Conservation (phyloP, 2,888 invertebrate genomes). For the Nomada fucata region DNA sequence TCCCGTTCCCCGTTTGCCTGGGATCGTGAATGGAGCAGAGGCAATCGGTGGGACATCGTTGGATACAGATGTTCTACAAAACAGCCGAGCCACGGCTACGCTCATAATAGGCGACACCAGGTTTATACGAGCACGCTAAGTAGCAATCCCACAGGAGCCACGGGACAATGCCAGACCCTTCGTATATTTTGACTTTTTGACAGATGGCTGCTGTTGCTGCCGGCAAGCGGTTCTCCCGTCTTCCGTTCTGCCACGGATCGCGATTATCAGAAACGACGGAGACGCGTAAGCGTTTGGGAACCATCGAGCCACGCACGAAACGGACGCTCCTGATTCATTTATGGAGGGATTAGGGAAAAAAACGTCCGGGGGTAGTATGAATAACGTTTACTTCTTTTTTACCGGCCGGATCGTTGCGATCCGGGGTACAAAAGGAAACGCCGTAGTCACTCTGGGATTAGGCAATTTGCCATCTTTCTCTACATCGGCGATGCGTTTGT, state of each 20-base stretch:
- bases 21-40: conserved; percentile 27
- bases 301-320: conserved; percentile 38
- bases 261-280: conserved; percentile 1
- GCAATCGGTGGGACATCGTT: conserved; percentile 68
- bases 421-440: conserved; percentile 1
- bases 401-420: conserved; percentile 10
- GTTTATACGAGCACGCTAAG: conserved; percentile 81
- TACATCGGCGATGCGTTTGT: background rate
- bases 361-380: conserved; percentile 8
- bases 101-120: conserved; percentile 78
- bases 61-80: conserved; percentile 83
- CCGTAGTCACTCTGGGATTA: conserved; percentile 33
- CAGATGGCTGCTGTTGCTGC: conserved; percentile 79
- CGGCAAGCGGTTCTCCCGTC: conserved; percentile 56
- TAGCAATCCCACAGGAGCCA: conserved; percentile 83
- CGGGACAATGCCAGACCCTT: conserved; percentile 81
- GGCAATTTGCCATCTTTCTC: conserved; percentile 23
- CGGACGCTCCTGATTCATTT: conserved; percentile 53
- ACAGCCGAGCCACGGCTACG: conserved; percentile 73
- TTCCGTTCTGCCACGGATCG: conserved; percentile 27
- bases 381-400: conserved; percentile 50
- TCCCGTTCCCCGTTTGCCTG: conserved; percentile 16
- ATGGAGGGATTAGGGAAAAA: conserved; percentile 53
- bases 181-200: conserved; percentile 84
- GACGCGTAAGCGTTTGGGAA: conserved; percentile 15